Conservation (phyloP, 2,888 invertebrate genomes). For the Chalcis sispes region DNA sequence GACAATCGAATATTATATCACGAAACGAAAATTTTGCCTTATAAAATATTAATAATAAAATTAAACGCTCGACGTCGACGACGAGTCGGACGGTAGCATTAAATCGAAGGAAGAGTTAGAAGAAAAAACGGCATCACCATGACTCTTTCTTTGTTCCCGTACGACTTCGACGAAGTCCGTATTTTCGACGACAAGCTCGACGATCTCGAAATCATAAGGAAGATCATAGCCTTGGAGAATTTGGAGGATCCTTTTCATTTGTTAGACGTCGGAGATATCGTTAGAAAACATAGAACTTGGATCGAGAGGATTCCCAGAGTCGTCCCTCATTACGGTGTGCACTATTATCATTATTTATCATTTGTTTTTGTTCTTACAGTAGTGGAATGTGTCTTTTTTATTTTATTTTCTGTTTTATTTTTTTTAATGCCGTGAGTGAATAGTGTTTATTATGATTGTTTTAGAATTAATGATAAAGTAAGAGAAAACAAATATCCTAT, state of each 20-base stretch:
- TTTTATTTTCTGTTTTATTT: not conserved
- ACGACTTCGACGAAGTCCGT: slow-evolving; percentile 61
- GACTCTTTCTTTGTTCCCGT: slow-evolving; percentile 52
- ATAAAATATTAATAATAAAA: slow-evolving; percentile 13
- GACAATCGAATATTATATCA: not conserved
- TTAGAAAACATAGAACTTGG: slow-evolving; percentile 68
- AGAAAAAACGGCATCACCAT: slow-evolving; percentile 4
- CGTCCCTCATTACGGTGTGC: slow-evolving; percentile 68
- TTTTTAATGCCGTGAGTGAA: not conserved
- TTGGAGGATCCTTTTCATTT: slow-evolving; percentile 69
- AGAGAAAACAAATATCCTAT: no score
- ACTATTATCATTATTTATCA: not conserved
- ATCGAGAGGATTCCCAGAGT: slow-evolving; percentile 68
- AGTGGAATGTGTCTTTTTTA: no score
- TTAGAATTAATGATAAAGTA: no score
- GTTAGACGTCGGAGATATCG: slow-evolving; percentile 65
- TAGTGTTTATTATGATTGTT: not conserved
- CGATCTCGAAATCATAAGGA: slow-evolving; percentile 64
- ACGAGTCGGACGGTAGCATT: not conserved
- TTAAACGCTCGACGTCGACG: slow-evolving; percentile 5
- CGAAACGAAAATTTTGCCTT: slow-evolving; percentile 12
- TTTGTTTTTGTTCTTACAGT: not conserved
- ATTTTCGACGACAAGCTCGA: slow-evolving; percentile 63
- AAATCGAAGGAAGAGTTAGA: not conserved
- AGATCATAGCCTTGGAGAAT: slow-evolving; percentile 62